These are phyloP conservation scores for Eulemur coronatus DNA, from an alignment of 2,797 vertebrate genomes.

Conservation along the genomic window DNA sequence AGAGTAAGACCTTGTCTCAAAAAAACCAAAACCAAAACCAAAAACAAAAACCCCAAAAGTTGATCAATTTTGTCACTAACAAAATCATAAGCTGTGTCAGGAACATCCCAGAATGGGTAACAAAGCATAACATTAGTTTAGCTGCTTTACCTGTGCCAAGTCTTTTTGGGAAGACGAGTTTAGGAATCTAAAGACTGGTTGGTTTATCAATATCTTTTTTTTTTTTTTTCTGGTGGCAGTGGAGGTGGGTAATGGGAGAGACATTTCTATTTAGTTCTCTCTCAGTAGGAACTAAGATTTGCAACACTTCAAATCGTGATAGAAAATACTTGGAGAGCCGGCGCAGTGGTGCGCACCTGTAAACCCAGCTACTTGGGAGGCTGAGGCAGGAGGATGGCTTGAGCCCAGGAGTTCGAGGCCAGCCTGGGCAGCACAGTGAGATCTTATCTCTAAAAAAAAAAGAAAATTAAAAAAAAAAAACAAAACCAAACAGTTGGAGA, in stretches of 20 bases:
- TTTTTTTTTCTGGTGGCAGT: not conserved
- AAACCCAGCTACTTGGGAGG: not conserved
- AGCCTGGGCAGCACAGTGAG: not conserved
- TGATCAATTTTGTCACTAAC: not conserved
- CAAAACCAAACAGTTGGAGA: not conserved
- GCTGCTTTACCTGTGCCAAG: not conserved
- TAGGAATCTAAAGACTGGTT: not conserved
- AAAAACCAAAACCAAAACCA: not conserved
- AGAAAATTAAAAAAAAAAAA: not conserved
- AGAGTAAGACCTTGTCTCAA: not conserved
- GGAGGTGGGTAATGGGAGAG: not conserved
- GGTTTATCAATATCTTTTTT: not conserved
- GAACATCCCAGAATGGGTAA: not conserved
- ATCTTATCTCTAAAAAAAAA: not conserved
- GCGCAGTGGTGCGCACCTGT: not conserved
- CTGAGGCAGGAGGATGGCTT: not conserved
- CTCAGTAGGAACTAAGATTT: not conserved
- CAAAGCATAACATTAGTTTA: not conserved
- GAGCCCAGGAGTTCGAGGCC: not conserved
- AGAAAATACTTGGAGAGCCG: not conserved
- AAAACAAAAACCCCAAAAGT: not conserved
- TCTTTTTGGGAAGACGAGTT: slow-evolving; percentile 6
- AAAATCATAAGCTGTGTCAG: slow-evolving; percentile 29
- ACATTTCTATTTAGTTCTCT: not conserved
- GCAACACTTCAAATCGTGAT: not conserved